Conservation (phyloP, 2,797 vertebrate genomes). For the Parauchenoglanis punctatus region DNA sequence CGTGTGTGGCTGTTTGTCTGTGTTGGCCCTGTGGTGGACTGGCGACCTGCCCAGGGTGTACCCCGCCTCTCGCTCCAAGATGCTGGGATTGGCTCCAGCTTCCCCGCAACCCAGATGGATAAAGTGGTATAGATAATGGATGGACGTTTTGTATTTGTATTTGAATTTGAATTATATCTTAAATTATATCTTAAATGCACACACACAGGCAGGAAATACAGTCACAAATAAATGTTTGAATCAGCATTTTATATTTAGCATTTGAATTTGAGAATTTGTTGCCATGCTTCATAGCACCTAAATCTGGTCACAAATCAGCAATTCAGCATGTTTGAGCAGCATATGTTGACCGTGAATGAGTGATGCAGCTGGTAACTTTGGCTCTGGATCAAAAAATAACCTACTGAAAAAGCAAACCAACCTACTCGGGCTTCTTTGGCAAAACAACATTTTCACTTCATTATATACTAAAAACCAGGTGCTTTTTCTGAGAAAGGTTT, state of each 20-base stretch:
- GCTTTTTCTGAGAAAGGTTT: constrained; percentile 2
- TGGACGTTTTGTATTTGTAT: no score
- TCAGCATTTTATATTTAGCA: neutral
- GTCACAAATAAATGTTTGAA: neutral
- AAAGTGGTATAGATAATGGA: no score
- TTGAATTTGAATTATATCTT: neutral
- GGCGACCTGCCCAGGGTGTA: no score
- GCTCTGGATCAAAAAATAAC: neutral
- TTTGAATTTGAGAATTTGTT: neutral
- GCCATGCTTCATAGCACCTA: neutral
- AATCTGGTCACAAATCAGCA: neutral
- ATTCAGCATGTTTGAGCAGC: neutral
- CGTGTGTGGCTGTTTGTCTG: no score
- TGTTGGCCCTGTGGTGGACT: no score
- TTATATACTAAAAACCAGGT: constrained; percentile 16
- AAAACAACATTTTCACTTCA: neutral
- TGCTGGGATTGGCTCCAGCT: no score
- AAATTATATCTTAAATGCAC: neutral
- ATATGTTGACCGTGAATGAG: neutral
- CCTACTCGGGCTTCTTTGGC: neutral
- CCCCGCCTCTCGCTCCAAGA: no score
- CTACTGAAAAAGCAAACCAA: neutral
- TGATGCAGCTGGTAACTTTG: neutral
- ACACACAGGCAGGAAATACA: neutral
- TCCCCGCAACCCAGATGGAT: no score